phyloP scores from a whole-genome alignment of 1,140 invertebrate species.

The Pararge aegeria region DNA sequence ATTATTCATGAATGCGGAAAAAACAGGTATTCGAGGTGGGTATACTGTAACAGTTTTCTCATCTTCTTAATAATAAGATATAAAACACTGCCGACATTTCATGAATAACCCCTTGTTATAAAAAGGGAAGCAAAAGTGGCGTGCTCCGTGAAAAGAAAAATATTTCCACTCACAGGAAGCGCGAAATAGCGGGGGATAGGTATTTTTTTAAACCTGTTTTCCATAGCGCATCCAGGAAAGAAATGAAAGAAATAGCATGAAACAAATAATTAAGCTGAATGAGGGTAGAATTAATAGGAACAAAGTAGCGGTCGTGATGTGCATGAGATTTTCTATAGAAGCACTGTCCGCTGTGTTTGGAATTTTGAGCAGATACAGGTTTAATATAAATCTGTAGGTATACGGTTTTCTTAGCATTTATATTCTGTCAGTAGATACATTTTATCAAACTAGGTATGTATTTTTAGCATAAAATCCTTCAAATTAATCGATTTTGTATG shows the following conservation, averaged over 20 bases:
- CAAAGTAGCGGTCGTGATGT: neutral
- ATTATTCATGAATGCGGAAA: neutral
- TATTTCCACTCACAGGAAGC: constrained; percentile 13
- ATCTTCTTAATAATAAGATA: constrained; percentile 14
- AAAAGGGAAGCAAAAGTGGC: constrained; percentile 22
- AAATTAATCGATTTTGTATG: no score
- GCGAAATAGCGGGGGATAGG: neutral
- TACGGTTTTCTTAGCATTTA: neutral
- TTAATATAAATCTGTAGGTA: neutral
- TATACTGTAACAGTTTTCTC: constrained; percentile 9
- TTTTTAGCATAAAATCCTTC: no score
- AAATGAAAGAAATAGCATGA: constrained; percentile 39
- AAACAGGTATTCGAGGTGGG: neutral
- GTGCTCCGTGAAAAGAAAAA: constrained; percentile 20
- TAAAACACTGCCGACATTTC: constrained; percentile 14
- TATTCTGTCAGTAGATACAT: neutral
- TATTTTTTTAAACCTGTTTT: constrained; percentile 33
- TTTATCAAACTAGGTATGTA: no score
- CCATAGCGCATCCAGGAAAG: constrained; percentile 20
- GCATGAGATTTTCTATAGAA: neutral
- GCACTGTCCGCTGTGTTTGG: neutral
- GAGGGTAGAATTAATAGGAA: constrained; percentile 13
- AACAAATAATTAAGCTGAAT: constrained; percentile 38
- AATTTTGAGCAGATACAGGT: neutral
- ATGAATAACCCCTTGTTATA: constrained; percentile 11